Evolutionary conservation across 2,113 vertebrate species (phyloP).

Genomic region (Macrotus californicus): DNA sequence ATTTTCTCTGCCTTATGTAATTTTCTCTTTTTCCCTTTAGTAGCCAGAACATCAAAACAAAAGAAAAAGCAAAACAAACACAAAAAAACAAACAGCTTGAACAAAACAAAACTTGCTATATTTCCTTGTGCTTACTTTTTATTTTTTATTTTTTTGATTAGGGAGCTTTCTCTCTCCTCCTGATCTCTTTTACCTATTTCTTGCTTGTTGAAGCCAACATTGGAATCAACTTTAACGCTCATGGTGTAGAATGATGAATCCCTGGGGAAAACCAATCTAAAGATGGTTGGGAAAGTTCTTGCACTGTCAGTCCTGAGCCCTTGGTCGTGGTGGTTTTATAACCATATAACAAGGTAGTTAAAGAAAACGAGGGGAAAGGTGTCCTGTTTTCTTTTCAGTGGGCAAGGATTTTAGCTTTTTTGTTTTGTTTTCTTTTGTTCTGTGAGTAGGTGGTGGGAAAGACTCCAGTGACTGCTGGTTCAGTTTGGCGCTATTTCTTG

Average conservation of each 20-base stretch:
- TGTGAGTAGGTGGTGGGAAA: neutral
- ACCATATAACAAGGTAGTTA: neutral
- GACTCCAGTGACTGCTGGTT: neutral
- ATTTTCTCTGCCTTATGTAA: neutral
- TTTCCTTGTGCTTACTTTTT: neutral
- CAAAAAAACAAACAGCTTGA: neutral
- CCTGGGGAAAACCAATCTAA: neutral
- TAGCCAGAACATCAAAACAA: neutral
- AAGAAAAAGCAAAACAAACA: neutral
- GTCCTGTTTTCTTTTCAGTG: neutral
- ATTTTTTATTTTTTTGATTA: neutral
- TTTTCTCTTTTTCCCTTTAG: neutral
- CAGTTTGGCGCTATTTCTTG: neutral
- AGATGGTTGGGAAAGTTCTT: neutral
- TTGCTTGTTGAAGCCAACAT: neutral
- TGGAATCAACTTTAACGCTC: neutral
- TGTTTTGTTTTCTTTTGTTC: fast-evolving
- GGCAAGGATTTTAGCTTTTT: too few relatives aligned
- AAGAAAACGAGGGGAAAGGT: neutral
- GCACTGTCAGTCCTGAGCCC: neutral
- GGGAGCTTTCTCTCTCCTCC: neutral
- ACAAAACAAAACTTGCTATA: neutral
- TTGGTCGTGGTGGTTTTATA: neutral
- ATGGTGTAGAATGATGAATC: neutral
- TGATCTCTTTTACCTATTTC: neutral